Evolutionary conservation across 2,113 vertebrate species (phyloP), one percentile per base, ranked within the genome.

Genomic region (Columbina picui): DNA sequence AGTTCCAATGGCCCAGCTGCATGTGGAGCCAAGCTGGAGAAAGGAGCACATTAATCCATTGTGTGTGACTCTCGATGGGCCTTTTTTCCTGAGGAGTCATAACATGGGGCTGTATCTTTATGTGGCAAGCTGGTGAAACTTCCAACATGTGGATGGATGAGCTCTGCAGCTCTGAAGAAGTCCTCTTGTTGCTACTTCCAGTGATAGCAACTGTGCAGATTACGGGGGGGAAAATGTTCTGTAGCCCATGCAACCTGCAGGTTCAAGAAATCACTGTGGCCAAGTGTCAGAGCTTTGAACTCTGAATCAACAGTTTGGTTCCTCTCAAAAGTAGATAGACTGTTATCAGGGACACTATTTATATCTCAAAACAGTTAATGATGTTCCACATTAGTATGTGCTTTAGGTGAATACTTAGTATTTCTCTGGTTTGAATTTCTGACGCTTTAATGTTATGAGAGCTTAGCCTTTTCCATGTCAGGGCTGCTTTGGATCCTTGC

Each of bases 21-120:
- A 1, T 6, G 16, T 43, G 59, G 50, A 79, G 27, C 39, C 55
- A 53, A 14, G 64, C 26, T 64, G 13, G 3, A 13, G n/a, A 32
- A 18, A 50, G 25, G 10, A 65, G 27, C 2, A 1, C 0, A 1
- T 69, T 74, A 65, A 86, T 69, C 34, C 30, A 26, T 23, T 55
- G 23, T 55, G 34, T 14, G 13, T 43, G 50, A 36, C 18, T 64
- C 36, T 8, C 84, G 30, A 15, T 32, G 36, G 56, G 23, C 22
- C 25, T 83, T 69, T 64, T 64, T 38, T 45, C 17, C 12, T 45
- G 16, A 8, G 30, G n/a, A 76, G 29, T 30, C 6, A 3, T 68
- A 53, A 27, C 22, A 9, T 1, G 32, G 20, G 15, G 11, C 68
- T 71, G 0, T 56, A 23, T 7, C 0, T 0, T 53, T 52, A 8